Conservation (phyloP, 2,888 invertebrate species). For the Tryphoninae sp. region DNA sequence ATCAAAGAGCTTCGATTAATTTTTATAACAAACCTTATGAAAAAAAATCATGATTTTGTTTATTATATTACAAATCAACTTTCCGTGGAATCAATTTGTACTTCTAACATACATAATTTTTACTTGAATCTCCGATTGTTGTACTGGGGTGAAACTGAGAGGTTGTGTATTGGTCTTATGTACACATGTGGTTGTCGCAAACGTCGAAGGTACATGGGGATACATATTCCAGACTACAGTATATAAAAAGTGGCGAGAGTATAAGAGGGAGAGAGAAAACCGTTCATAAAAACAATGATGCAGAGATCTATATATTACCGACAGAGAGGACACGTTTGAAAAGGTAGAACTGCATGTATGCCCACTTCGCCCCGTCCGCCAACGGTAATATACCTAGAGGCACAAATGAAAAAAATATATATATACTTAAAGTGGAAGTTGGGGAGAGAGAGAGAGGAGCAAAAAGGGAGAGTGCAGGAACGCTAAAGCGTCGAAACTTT, state of each 20-base stretch:
- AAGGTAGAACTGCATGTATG: constrained; percentile 43
- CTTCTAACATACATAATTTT: no score
- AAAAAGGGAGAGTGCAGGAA: constrained; percentile 56
- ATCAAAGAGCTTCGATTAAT: no score
- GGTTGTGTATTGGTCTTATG: background rate
- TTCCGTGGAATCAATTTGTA: no score
- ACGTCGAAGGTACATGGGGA: background rate
- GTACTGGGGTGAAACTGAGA: constrained; percentile 8
- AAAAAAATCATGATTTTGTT: no score
- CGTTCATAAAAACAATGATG: background rate
- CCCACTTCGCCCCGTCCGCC: constrained; percentile 12
- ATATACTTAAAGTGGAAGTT: background rate
- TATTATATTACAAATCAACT: no score
- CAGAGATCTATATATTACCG: background rate
- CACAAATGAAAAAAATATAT: background rate
- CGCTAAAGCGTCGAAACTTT: constrained; percentile 76
- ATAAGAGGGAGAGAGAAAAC: constrained; percentile 1
- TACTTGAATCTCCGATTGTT: background rate
- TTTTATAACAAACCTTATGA: no score
- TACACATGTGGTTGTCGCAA: constrained; percentile 14
- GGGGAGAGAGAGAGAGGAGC: constrained; percentile 26
- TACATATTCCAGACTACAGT: background rate
- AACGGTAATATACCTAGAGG: constrained; percentile 17
- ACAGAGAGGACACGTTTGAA: background rate
- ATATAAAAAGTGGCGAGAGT: background rate